Conservation (phyloP, 2,113 vertebrate species). For the Amblyornis subalaris region DNA sequence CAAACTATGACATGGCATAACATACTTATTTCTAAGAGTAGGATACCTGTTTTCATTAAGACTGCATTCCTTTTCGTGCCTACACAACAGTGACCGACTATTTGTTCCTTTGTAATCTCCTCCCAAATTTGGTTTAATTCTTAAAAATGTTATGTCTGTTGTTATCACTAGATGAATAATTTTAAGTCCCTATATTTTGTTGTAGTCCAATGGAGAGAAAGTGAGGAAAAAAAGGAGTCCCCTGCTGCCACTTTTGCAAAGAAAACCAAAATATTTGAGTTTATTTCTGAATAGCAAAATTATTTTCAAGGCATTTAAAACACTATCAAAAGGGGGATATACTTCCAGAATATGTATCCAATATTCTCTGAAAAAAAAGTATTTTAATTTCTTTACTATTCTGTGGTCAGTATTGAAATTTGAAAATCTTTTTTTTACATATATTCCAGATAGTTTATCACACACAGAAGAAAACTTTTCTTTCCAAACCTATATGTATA, state of each 20-base stretch:
- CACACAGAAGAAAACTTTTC: not conserved
- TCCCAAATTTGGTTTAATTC: not conserved
- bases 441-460: not conserved
- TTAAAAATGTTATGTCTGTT: not conserved
- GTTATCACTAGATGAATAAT: not conserved
- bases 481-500: not conserved
- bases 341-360: rapidly evolving
- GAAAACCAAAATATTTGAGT: not conserved
- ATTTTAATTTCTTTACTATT: not conserved
- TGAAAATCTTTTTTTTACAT: not conserved
- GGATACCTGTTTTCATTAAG: not conserved
- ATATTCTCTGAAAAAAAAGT: not conserved
- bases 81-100: not conserved
- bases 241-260: not conserved
- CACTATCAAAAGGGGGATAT: not conserved
- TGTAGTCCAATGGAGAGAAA: not conserved
- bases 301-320: not conserved
- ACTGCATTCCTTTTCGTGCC: not conserved
- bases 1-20: not conserved
- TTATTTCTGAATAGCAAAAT: not conserved
- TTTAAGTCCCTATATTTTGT: not conserved
- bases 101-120: not conserved
- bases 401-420: not conserved
- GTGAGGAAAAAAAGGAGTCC: not conserved
- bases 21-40: not conserved